Conservation (phyloP, 2,797 vertebrate genomes). For the Epinephelus malabaricus region DNA sequence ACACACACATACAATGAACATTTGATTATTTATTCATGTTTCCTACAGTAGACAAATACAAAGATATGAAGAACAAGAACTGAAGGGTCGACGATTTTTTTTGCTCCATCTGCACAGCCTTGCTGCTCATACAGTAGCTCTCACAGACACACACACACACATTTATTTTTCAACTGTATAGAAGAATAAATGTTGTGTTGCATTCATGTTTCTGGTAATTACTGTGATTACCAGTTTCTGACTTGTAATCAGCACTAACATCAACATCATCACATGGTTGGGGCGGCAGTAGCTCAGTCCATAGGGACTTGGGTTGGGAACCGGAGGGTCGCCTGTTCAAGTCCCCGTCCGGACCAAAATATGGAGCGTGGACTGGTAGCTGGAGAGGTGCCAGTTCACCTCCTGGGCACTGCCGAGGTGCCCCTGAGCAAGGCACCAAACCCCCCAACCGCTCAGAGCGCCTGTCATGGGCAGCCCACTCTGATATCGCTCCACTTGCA, state of each 20-base stretch:
- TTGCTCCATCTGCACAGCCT: neutral
- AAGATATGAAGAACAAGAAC: conserved; percentile 10
- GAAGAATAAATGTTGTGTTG: neutral
- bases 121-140: neutral
- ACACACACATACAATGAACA: conserved; percentile 13
- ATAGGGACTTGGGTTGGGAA: no score
- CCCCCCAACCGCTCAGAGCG: no score
- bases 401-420: no score
- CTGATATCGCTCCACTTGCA: no score
- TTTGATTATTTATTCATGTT: conserved; percentile 44
- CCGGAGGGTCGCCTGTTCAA: no score
- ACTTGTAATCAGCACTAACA: neutral
- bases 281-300: no score
- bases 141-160: neutral
- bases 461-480: no score
- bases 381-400: no score
- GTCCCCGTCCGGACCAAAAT: no score
- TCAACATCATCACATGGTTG: neutral
- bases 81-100: neutral
- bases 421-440: no score
- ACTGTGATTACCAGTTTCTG: neutral
- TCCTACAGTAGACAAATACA: conserved; percentile 19
- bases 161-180: neutral
- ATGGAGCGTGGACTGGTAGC: no score
- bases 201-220: neutral